These are phyloP conservation scores for Mugil cephalus DNA, from an alignment of 2,113 vertebrate species.

Conservation along the genomic window DNA sequence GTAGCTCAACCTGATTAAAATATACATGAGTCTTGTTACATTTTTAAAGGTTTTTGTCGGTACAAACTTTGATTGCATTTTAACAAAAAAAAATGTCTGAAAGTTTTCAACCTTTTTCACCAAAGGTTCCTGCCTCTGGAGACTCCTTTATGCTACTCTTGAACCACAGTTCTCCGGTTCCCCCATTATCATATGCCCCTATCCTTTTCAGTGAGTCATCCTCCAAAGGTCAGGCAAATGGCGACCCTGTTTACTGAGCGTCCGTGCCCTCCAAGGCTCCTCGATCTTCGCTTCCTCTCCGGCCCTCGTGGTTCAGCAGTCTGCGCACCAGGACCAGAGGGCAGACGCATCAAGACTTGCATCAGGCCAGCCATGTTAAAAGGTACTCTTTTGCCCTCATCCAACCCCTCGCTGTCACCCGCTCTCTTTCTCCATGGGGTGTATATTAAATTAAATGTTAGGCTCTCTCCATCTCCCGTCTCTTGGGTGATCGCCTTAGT, in stretches of 20 bases:
- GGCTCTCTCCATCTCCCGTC: slow-evolving; percentile 25
- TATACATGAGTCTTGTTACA: background rate
- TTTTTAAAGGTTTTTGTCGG: too few species aligned
- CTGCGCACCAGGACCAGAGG: slow-evolving; percentile 34
- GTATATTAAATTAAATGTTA: slow-evolving; percentile 63
- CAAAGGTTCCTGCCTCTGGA: background rate
- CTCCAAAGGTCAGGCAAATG: slow-evolving; percentile 44
- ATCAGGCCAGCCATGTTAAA: slow-evolving; percentile 52
- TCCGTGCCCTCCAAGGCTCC: slow-evolving; percentile 21
- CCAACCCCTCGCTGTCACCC: slow-evolving; percentile 51
- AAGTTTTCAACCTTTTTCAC: background rate
- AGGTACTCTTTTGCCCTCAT: slow-evolving; percentile 48
- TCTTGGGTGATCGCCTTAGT: slow-evolving; percentile 55
- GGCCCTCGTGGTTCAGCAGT: slow-evolving; percentile 17
- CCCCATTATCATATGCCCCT: slow-evolving; percentile 32
- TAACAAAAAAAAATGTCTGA: too few species aligned
- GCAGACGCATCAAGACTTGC: slow-evolving; percentile 44
- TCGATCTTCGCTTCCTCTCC: slow-evolving; percentile 14
- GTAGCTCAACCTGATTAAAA: too few species aligned
- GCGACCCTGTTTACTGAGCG: slow-evolving; percentile 51
- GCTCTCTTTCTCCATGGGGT: slow-evolving; percentile 36
- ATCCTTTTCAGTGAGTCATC: slow-evolving; percentile 48
- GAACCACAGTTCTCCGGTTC: background rate
- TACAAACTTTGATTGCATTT: too few species aligned
- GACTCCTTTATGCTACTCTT: slow-evolving; percentile 18